Conservation (phyloP, 1,140 invertebrate species). For the Condylostylus longicornis region DNA sequence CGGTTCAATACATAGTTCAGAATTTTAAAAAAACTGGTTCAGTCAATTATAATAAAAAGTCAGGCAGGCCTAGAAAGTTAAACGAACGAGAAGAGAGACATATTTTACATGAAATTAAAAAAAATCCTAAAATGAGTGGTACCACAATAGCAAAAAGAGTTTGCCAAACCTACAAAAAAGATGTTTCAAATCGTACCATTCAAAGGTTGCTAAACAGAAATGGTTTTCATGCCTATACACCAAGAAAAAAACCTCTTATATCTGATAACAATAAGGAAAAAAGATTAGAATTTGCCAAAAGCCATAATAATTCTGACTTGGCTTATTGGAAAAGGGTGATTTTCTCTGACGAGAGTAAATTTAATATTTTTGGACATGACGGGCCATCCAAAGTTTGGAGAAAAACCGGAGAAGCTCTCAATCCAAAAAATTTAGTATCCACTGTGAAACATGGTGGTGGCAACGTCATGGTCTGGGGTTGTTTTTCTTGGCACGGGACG, state of each 20-base stretch:
- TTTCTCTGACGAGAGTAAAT: slow-evolving; percentile 17
- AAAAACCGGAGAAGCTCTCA: slow-evolving; percentile 9
- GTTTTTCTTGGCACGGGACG: slow-evolving; percentile 14
- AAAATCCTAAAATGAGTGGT: slow-evolving; percentile 1
- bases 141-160: not conserved
- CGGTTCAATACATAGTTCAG: slow-evolving; percentile 1
- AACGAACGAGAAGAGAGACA: not conserved
- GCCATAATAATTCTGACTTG: slow-evolving; percentile 4
- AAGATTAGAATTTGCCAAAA: slow-evolving; percentile 10
- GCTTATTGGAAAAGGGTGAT: slow-evolving; percentile 10
- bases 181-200: not conserved
- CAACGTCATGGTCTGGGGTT: slow-evolving; percentile 26
- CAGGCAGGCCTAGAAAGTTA: not conserved
- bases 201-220: slow-evolving; percentile 1
- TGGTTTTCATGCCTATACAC: not conserved
- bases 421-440: slow-evolving; percentile 10
- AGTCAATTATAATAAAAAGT: not conserved
- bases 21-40: not conserved
- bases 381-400: slow-evolving; percentile 9
- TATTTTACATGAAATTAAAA: not conserved
- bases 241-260: slow-evolving; percentile 3
- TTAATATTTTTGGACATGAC: slow-evolving; percentile 12
- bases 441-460: slow-evolving; percentile 30
- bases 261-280: slow-evolving; percentile 4
- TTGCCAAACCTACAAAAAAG: not conserved